Conservation (phyloP, 1,140 invertebrate genomes). For the Drosophila pruinosa region DNA sequence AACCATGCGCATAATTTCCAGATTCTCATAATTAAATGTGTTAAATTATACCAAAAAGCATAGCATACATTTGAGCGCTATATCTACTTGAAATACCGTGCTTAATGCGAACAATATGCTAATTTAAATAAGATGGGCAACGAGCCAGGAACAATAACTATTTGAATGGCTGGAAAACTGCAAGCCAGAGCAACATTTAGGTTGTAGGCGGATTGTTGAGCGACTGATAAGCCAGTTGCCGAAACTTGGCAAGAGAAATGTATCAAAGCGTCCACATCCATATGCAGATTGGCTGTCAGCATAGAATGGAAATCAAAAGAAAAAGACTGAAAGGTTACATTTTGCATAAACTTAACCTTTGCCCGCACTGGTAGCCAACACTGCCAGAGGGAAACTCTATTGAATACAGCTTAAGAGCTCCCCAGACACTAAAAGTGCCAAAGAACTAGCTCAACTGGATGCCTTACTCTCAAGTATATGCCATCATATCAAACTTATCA, state of each 20-base stretch:
- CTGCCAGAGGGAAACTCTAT: conserved; percentile 10
- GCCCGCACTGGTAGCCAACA: not conserved
- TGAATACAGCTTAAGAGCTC: not conserved
- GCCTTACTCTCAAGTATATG: too few relatives aligned
- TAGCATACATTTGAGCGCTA: conserved; percentile 30
- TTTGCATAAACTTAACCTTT: conserved; percentile 10
- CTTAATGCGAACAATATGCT: conserved; percentile 5
- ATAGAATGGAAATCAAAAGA: conserved; percentile 1
- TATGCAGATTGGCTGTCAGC: conserved; percentile 21
- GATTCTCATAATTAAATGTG: conserved; percentile 17
- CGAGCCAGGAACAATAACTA: not conserved
- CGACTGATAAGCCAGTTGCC: not conserved
- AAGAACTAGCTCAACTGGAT: not conserved
- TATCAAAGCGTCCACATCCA: not conserved
- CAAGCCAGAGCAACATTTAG: not conserved
- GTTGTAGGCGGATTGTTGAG: not conserved
- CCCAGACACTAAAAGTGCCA: not conserved
- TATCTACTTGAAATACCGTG: not conserved
- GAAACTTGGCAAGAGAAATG: not conserved
- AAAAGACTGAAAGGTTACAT: conserved; percentile 9
- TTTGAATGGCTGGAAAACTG: conserved; percentile 6
- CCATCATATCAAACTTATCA: not conserved
- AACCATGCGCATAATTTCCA: conserved; percentile 14
- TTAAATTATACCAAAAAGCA: conserved; percentile 13
- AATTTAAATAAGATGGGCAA: conserved; percentile 3